These are phyloP conservation scores for Thalassarche chlororhynchos DNA, from an alignment of 2,113 vertebrate genomes.

Conservation along the genomic window DNA sequence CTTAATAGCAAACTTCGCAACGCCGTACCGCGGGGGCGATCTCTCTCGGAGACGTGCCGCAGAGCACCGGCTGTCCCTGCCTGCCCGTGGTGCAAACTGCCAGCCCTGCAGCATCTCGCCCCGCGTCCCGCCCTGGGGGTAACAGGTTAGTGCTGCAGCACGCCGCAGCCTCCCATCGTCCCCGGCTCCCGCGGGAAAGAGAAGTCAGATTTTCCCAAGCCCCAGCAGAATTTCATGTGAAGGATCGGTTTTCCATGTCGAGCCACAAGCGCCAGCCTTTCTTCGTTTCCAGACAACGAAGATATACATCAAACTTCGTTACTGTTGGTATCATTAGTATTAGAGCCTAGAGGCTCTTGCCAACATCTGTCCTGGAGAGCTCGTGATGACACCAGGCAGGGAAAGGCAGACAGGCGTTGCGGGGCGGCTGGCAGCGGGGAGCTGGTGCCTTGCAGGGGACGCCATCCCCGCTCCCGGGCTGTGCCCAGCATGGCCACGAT, in stretches of 20 bases:
- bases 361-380: background rate
- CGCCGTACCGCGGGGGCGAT: accelerated
- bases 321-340: background rate
- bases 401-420: background rate
- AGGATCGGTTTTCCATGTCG: background rate
- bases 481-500: accelerated
- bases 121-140: background rate
- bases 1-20: slow-evolving; percentile 26
- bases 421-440: background rate
- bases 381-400: background rate
- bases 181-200: accelerated
- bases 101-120: background rate
- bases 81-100: accelerated
- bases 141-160: accelerated
- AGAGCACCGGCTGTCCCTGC: background rate
- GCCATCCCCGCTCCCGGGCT: background rate
- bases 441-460: no score
- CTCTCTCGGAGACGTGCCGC: background rate
- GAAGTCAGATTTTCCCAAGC: accelerated
- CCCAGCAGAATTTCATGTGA: accelerated
- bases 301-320: background rate
- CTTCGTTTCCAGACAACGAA: background rate
- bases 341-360: background rate
- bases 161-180: background rate
- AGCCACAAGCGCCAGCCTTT: background rate